Conservation (phyloP, 2,888 invertebrate genomes). For the Phania funesta region DNA sequence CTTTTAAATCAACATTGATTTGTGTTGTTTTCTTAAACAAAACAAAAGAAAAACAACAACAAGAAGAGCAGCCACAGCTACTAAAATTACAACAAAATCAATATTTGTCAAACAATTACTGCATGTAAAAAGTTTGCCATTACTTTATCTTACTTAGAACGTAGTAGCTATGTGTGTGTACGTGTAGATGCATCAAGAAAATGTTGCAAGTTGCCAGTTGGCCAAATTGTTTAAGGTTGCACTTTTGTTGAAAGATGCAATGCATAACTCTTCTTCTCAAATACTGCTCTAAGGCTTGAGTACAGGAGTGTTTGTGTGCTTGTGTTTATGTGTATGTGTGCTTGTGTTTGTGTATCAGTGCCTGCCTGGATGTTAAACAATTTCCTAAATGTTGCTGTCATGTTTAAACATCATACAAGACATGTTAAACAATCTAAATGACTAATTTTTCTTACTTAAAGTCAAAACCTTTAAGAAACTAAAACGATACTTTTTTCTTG, state of each 20-base stretch:
- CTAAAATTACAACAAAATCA: slow-evolving; percentile 50
- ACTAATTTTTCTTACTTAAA: slow-evolving; percentile 67
- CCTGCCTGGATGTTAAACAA: slow-evolving; percentile 41
- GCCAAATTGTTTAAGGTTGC: slow-evolving; percentile 44
- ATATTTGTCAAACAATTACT: slow-evolving; percentile 66
- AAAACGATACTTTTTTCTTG: slow-evolving; percentile 9
- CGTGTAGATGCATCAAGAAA: neutral
- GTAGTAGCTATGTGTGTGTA: neutral
- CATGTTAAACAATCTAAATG: slow-evolving; percentile 66
- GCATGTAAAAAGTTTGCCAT: slow-evolving; percentile 54
- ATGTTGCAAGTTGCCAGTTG: slow-evolving; percentile 30
- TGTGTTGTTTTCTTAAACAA: slow-evolving; percentile 24
- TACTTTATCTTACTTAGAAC: neutral
- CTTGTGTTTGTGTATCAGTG: neutral
- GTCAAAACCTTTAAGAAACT: slow-evolving; percentile 40
- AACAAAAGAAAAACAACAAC: neutral
- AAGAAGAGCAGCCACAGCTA: neutral
- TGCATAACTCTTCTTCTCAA: slow-evolving; percentile 31
- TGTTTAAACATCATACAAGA: slow-evolving; percentile 59
- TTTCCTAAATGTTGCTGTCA: slow-evolving; percentile 60
- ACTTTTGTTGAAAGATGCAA: slow-evolving; percentile 26
- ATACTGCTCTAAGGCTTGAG: neutral
- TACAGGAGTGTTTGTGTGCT: neutral
- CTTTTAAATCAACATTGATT: slow-evolving; percentile 60
- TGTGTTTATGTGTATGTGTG: neutral